Evolutionary conservation across 2,888 invertebrate genomes (phyloP).

Genomic region (Eupsilia transversa): DNA sequence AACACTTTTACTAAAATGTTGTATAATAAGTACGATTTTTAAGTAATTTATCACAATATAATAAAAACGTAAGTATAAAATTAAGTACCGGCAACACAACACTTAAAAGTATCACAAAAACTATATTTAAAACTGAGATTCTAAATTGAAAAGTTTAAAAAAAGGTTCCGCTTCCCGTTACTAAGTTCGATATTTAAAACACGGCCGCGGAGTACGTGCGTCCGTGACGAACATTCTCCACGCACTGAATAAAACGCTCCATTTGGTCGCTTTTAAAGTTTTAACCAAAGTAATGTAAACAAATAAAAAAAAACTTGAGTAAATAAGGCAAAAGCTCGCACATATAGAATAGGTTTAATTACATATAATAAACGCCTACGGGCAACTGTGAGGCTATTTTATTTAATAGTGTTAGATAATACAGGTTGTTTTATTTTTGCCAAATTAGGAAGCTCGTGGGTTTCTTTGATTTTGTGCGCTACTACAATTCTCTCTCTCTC

Average conservation of each 20-base stretch:
- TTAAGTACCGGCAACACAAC: conserved; percentile 37
- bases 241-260: conserved; percentile 50
- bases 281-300: conserved; percentile 48
- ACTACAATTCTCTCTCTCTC: not conserved
- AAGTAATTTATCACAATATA: conserved; percentile 14
- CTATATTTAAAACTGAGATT: conserved; percentile 28
- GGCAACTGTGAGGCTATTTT: conserved; percentile 1
- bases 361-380: conserved; percentile 35
- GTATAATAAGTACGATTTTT: conserved; percentile 22
- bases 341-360: conserved; percentile 4
- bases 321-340: conserved; percentile 32
- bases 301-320: conserved; percentile 40
- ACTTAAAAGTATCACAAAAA: conserved; percentile 18
- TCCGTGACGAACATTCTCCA: conserved; percentile 53
- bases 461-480: not conserved
- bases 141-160: conserved; percentile 29
- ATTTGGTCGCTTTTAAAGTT: conserved; percentile 48
- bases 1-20: not conserved
- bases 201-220: conserved; percentile 59
- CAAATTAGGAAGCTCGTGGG: not conserved
- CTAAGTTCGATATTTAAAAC: conserved; percentile 43
- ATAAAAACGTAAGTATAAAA: not conserved
- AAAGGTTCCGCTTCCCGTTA: conserved; percentile 33
- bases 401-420: not conserved
- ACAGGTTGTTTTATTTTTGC: conserved; percentile 20